These are phyloP conservation scores for Epizoanthus ramosus DNA, from an alignment of 92 coral and sea anemone species.

Conservation along the genomic window DNA sequence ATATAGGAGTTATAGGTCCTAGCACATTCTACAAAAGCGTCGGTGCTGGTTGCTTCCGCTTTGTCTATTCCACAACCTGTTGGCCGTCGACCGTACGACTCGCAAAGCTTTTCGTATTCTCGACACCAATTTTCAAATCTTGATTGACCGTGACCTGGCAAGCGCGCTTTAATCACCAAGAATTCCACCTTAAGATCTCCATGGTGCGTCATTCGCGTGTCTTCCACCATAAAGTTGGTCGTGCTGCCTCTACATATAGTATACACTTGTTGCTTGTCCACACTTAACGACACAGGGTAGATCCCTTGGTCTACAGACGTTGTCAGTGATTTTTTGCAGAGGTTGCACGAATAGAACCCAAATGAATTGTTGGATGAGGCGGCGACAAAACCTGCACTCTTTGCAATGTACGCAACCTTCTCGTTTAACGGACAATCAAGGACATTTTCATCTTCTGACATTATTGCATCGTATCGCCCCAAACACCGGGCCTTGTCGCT, in stretches of 20 bases:
- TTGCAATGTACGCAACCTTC: slow-evolving; percentile 33
- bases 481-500: slow-evolving; percentile 46
- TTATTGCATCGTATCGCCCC: slow-evolving; percentile 41
- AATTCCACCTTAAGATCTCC: slow-evolving; percentile 10
- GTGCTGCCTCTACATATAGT: slow-evolving; percentile 51
- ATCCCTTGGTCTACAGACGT: slow-evolving; percentile 31
- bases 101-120: slow-evolving; percentile 40
- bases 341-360: slow-evolving; percentile 42
- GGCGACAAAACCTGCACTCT: slow-evolving; percentile 47
- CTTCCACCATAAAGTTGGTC: slow-evolving; percentile 52
- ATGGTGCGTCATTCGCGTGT: slow-evolving; percentile 38
- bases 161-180: slow-evolving; percentile 35
- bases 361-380: slow-evolving; percentile 49
- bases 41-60: no score
- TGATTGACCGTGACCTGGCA: slow-evolving; percentile 37
- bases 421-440: slow-evolving; percentile 49
- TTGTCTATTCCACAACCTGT: neutral
- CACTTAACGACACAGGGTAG: slow-evolving; percentile 3
- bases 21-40: neutral
- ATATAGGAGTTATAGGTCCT: no score
- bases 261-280: slow-evolving; percentile 29
- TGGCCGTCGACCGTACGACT: slow-evolving; percentile 7
- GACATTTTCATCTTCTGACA: slow-evolving; percentile 35
- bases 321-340: slow-evolving; percentile 40
- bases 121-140: slow-evolving; percentile 43